A percentile compares a stretch with the other conserved stretches of the same genome.
phyloP scores from a whole-genome alignment of 2,113 vertebrate genomes.

The Oryzias melastigma region DNA sequence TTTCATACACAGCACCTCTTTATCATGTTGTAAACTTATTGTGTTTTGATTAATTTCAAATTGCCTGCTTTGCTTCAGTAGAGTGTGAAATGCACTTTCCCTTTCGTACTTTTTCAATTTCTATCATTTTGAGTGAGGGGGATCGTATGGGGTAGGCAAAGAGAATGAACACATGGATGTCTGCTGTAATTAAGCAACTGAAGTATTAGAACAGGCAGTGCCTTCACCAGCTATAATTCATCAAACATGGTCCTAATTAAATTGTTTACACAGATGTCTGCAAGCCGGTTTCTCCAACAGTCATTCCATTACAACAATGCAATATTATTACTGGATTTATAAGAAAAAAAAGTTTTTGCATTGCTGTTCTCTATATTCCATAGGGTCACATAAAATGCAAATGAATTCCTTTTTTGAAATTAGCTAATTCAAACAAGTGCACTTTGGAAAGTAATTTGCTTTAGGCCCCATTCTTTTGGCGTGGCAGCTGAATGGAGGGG shows the following conservation, averaged over 20 bases:
- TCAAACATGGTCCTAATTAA: conserved; percentile 78
- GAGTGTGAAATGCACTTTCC: conserved; percentile 81
- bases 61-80: conserved; percentile 79
- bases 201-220: conserved; percentile 72
- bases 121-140: conserved; percentile 67
- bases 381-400: conserved; percentile 17
- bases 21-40: conserved; percentile 79
- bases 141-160: conserved; percentile 36
- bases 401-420: conserved; percentile 27
- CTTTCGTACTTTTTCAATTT: conserved; percentile 78
- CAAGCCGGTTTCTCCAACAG: conserved; percentile 55
- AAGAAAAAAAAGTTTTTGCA: conserved; percentile 42
- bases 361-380: conserved; percentile 22
- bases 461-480: neutral
- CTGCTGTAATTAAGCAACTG: conserved; percentile 76
- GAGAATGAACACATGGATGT: conserved; percentile 67
- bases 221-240: conserved; percentile 74
- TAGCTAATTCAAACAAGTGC: conserved; percentile 26
- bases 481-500: conserved; percentile 10
- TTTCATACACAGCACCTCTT: conserved; percentile 64
- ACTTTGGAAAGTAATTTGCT: conserved; percentile 10
- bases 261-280: conserved; percentile 78
- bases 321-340: conserved; percentile 49
- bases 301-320: conserved; percentile 46
- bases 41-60: conserved; percentile 83